phyloP scores from a whole-genome alignment of 2,888 invertebrate genomes.

The Toxonevra muliebris region DNA sequence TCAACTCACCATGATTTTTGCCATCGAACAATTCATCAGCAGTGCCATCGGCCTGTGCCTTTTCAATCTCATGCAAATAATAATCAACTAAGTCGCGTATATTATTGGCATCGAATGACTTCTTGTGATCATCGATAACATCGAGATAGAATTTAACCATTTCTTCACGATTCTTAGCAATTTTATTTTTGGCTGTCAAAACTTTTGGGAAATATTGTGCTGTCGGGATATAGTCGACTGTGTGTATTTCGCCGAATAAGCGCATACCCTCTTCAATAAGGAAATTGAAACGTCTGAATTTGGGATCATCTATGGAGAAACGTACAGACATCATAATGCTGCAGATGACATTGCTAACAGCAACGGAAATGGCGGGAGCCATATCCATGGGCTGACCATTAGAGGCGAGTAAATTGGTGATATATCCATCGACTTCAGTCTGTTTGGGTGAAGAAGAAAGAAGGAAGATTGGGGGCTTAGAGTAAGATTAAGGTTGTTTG shows the following conservation, averaged over 20 bases:
- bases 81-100: conserved; percentile 86
- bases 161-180: conserved; percentile 78
- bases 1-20: conserved; percentile 80
- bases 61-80: conserved; percentile 85
- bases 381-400: conserved; percentile 78
- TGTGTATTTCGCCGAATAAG: conserved; percentile 83
- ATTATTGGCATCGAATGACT: conserved; percentile 77
- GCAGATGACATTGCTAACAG: conserved; percentile 91
- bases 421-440: conserved; percentile 81
- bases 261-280: conserved; percentile 93
- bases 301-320: conserved; percentile 79
- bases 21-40: conserved; percentile 82
- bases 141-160: conserved; percentile 87
- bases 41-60: conserved; percentile 80
- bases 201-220: conserved; percentile 74
- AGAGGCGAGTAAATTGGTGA: conserved; percentile 72
- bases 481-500: neutral
- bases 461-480: neutral
- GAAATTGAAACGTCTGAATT: conserved; percentile 81
- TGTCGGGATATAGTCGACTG: conserved; percentile 84
- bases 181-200: conserved; percentile 71
- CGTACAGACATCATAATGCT: conserved; percentile 89
- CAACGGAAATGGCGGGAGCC: conserved; percentile 79
- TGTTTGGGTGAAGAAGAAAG: conserved; percentile 49
- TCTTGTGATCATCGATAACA: conserved; percentile 82